A percentile compares a stretch with the other conserved stretches of the same genome.
phyloP scores from a whole-genome alignment of 2,888 invertebrate species.

The Volucella zonaria region DNA sequence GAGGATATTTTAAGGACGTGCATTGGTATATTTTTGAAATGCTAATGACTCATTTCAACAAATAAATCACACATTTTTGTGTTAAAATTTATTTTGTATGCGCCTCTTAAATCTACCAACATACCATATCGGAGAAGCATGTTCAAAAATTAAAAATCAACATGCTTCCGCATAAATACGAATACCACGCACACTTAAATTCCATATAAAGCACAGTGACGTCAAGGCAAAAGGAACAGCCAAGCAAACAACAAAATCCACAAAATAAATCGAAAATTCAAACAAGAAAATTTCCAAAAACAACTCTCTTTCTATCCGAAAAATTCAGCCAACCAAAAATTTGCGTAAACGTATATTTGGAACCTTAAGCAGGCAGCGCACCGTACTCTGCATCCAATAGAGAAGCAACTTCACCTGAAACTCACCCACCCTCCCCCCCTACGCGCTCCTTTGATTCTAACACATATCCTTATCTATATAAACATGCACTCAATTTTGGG shows the following conservation, averaged over 20 bases:
- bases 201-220: background rate
- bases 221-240: conserved; percentile 31
- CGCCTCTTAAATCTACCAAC: background rate
- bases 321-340: conserved; percentile 70
- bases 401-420: conserved; percentile 48
- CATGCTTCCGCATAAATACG: conserved; percentile 26
- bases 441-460: conserved; percentile 20
- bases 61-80: background rate
- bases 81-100: background rate
- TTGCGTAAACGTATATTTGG: conserved; percentile 52
- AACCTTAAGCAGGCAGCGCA: conserved; percentile 42
- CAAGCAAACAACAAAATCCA: background rate
- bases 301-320: conserved; percentile 42
- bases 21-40: no score
- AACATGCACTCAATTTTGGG: no score
- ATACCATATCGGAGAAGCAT: background rate
- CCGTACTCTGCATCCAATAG: conserved; percentile 55
- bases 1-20: no score
- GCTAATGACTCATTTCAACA: background rate
- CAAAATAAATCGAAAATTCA: background rate
- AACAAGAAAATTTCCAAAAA: conserved; percentile 29
- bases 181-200: background rate
- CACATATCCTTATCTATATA: conserved; percentile 19
- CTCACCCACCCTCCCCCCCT: conserved; percentile 25
- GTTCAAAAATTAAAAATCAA: background rate